A percentile compares a stretch with the other conserved stretches of the same genome.
Conservation (phyloP, 2,888 invertebrate species). For the Anthrax anthrax region DNA sequence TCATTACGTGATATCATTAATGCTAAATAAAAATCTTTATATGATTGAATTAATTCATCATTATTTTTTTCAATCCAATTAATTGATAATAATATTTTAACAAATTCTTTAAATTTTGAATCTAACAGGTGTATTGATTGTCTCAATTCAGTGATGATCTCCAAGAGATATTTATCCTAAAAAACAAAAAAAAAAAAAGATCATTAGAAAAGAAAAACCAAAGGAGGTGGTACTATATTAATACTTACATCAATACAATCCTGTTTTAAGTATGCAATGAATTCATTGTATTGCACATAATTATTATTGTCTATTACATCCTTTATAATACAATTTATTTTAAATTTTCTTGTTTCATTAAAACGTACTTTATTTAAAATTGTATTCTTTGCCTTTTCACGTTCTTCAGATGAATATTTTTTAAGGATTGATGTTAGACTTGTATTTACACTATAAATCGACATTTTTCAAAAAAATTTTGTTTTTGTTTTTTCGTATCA, state of each 20-base stretch:
- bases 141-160: conserved; percentile 40
- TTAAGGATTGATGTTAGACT: conserved; percentile 27
- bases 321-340: conserved; percentile 20
- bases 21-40: conserved; percentile 49
- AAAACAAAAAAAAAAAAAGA: conserved; percentile 13
- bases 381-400: conserved; percentile 25
- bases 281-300: conserved; percentile 22
- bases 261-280: conserved; percentile 20
- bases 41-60: conserved; percentile 35
- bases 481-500: no score
- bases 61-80: conserved; percentile 40
- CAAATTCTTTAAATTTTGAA: conserved; percentile 40
- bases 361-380: conserved; percentile 29
- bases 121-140: conserved; percentile 44
- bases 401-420: conserved; percentile 20
- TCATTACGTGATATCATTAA: conserved; percentile 52
- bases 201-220: not conserved
- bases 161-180: conserved; percentile 43
- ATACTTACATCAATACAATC: conserved; percentile 1
- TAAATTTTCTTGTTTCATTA: conserved; percentile 21
- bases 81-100: conserved; percentile 45
- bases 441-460: conserved; percentile 24
- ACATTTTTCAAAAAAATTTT: conserved; percentile 17
- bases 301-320: conserved; percentile 18
- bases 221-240: no score